Evolutionary conservation across 1,140 invertebrate species (phyloP).

Genomic region (Achroia grisella): DNA sequence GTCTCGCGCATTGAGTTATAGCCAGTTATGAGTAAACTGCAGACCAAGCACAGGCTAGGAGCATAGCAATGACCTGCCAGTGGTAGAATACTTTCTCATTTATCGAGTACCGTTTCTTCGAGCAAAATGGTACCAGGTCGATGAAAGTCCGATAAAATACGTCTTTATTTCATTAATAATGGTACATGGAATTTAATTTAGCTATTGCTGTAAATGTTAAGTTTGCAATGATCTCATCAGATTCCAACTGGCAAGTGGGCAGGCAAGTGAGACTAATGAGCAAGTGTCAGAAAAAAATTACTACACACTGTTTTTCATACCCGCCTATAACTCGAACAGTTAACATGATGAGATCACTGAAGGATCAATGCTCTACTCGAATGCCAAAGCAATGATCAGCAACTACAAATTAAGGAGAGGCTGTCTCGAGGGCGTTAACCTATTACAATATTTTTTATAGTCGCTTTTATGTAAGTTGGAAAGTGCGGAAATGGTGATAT

Average conservation of each 20-base stretch:
- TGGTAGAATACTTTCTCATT: conserved; percentile 61
- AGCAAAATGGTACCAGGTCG: conserved; percentile 40
- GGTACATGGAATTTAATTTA: too few relatives aligned
- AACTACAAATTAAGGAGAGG: conserved; percentile 38
- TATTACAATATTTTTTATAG: conserved; percentile 43
- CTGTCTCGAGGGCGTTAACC: conserved; percentile 50
- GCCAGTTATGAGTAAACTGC: not conserved
- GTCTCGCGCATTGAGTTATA: conserved; percentile 3
- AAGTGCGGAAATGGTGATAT: conserved; percentile 68
- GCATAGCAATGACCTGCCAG: conserved; percentile 21
- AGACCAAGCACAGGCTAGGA: not conserved
- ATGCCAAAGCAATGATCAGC: conserved; percentile 52
- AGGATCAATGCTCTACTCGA: conserved; percentile 62
- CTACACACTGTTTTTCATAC: too few relatives aligned
- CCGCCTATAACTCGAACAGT: too few relatives aligned
- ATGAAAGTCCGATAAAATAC: conserved; percentile 28
- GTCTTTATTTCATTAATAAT: not conserved
- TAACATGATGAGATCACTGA: conserved; percentile 56
- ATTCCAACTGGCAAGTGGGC: too few relatives aligned
- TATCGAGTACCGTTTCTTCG: conserved; percentile 32
- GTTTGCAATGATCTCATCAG: too few relatives aligned
- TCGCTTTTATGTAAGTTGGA: conserved; percentile 62
- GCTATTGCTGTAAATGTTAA: too few relatives aligned
- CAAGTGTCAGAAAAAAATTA: too few relatives aligned
- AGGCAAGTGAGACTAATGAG: too few relatives aligned